These are phyloP conservation scores for Ictalurus punctatus DNA, from an alignment of 2,113 vertebrate genomes.

Conservation along the genomic window DNA sequence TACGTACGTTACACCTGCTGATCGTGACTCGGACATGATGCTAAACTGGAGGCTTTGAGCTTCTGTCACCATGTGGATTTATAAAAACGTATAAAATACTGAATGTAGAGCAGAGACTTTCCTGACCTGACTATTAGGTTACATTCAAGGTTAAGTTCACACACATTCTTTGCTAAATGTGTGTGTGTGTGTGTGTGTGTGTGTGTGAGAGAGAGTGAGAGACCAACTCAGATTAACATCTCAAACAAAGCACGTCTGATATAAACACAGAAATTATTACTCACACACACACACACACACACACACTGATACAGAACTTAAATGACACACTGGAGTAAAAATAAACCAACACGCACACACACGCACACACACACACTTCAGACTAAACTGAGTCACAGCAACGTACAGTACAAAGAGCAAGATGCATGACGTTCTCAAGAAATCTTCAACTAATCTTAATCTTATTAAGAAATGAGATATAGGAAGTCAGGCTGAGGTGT, in stretches of 20 bases:
- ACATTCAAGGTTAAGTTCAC: neutral
- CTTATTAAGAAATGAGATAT: no score
- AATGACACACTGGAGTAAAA: neutral
- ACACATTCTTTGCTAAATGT: neutral
- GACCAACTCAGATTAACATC: neutral
- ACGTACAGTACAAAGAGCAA: no score
- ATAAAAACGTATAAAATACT: neutral
- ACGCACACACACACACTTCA: neutral
- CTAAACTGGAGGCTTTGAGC: neutral
- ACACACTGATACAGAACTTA: neutral
- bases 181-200: neutral
- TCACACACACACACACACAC: neutral
- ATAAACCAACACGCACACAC: neutral
- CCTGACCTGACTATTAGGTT: neutral
- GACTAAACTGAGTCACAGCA: neutral
- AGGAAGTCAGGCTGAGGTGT: neutral
- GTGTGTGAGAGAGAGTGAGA: neutral
- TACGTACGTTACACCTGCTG: neutral
- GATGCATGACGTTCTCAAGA: neutral
- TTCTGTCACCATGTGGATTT: neutral
- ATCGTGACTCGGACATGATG: neutral
- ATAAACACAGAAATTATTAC: neutral
- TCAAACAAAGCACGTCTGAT: conserved; percentile 5
- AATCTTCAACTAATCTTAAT: no score
- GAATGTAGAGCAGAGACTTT: neutral